These are phyloP conservation scores for Stratiolaelaps scimitus DNA, from an alignment of 1,140 invertebrate genomes.

Conservation along the genomic window DNA sequence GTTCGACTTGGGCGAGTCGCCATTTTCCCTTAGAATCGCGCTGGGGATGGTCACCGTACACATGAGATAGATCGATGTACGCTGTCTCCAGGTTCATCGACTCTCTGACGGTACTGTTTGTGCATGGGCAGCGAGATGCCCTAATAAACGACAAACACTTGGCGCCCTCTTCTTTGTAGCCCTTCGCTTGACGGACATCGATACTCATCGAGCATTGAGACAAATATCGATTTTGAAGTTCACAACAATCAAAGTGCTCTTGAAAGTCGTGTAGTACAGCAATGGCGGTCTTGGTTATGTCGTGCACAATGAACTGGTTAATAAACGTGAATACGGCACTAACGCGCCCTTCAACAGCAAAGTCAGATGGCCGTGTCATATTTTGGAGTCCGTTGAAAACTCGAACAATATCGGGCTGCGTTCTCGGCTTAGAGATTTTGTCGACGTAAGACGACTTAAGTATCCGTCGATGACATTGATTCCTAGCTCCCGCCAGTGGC, in stretches of 20 bases:
- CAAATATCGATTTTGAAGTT: not conserved
- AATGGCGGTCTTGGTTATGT: slow-evolving; percentile 33
- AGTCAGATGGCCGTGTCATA: slow-evolving; percentile 34
- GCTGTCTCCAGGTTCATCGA: not conserved
- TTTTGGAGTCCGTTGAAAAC: not conserved
- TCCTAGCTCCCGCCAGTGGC: slow-evolving; percentile 35
- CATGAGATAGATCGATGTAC: slow-evolving; percentile 2
- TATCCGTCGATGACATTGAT: slow-evolving; percentile 1
- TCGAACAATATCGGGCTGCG: not conserved
- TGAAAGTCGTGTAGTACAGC: not conserved
- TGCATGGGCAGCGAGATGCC: not conserved
- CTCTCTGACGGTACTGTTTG: not conserved
- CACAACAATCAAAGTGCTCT: slow-evolving; percentile 10
- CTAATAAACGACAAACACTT: not conserved
- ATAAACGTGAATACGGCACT: slow-evolving; percentile 35
- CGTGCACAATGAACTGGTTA: slow-evolving; percentile 34
- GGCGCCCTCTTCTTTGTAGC: not conserved
- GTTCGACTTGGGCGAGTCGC: not conserved
- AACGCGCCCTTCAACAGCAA: slow-evolving; percentile 37
- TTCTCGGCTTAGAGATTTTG: not conserved
- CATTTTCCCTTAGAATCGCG: not conserved
- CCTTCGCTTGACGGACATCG: not conserved
- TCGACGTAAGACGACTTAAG: not conserved
- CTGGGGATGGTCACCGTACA: not conserved
- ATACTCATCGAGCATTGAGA: not conserved